Evolutionary conservation across 2,888 invertebrate species (phyloP).

Genomic region (Listrodromus nycthemerus): DNA sequence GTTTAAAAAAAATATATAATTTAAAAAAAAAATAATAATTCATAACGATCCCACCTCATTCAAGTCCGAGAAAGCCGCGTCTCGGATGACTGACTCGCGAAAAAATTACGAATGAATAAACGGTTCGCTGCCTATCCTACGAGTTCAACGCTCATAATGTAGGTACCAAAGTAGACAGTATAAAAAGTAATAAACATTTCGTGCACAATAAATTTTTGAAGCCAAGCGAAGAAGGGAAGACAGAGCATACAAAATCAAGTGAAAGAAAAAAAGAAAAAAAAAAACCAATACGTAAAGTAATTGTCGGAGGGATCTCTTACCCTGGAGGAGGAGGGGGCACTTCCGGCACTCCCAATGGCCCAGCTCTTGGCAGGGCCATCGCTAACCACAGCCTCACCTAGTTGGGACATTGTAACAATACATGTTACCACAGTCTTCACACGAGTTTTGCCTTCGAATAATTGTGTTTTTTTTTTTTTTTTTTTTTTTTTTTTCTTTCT

Average conservation of each 20-base stretch:
- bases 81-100: background rate
- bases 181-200: slow-evolving; percentile 75
- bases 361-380: slow-evolving; percentile 85
- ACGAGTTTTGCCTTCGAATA: slow-evolving; percentile 60
- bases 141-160: slow-evolving; percentile 30
- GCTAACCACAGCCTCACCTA: slow-evolving; percentile 85
- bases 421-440: slow-evolving; percentile 82
- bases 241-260: slow-evolving; percentile 83
- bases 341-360: slow-evolving; percentile 85
- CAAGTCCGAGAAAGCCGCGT: background rate
- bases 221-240: slow-evolving; percentile 83
- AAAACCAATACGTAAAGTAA: slow-evolving; percentile 77
- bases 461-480: slow-evolving; percentile 46
- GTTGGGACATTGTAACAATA: slow-evolving; percentile 84
- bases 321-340: slow-evolving; percentile 87
- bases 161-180: slow-evolving; percentile 66
- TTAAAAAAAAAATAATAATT: background rate
- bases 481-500: slow-evolving; percentile 53
- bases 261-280: slow-evolving; percentile 57
- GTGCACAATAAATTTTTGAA: slow-evolving; percentile 80
- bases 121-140: background rate
- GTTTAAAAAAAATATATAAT: background rate
- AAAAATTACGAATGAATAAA: background rate
- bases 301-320: slow-evolving; percentile 87
- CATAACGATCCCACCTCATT: background rate